Conservation (phyloP, 2,113 vertebrate genomes). For the Seriola aureovittata region DNA sequence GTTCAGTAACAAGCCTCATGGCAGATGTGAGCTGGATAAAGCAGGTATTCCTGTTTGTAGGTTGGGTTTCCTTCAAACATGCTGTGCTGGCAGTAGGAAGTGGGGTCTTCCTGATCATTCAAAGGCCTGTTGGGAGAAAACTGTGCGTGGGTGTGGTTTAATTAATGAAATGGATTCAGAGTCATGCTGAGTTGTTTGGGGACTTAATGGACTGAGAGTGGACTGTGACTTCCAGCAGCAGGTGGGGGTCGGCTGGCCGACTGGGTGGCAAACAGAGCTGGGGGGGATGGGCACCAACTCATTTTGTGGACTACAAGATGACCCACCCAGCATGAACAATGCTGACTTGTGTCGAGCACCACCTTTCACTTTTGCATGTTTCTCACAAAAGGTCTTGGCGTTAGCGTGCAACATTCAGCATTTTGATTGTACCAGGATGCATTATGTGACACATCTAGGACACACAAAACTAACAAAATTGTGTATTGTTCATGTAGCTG, state of each 20-base stretch:
- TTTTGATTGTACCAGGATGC: background rate
- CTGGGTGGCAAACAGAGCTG: slow-evolving; percentile 36
- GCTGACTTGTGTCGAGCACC: slow-evolving; percentile 21
- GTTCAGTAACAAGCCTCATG: background rate
- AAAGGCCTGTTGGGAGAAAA: background rate
- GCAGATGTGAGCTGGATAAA: background rate
- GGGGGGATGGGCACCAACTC: slow-evolving; percentile 15
- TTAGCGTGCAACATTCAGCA: background rate
- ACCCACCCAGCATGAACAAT: slow-evolving; percentile 41
- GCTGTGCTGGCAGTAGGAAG: slow-evolving; percentile 9
- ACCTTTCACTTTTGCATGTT: background rate
- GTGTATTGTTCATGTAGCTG: too few species aligned
- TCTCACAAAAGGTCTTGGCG: background rate
- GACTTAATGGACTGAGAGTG: slow-evolving; percentile 45
- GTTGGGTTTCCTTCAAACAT: slow-evolving; percentile 20
- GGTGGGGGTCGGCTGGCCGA: slow-evolving; percentile 35
- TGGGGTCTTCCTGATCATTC: slow-evolving; percentile 39
- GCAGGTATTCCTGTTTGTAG: background rate
- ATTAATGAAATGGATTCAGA: slow-evolving; percentile 51
- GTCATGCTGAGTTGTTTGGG: slow-evolving; percentile 34
- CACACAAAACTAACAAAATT: background rate
- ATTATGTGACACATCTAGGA: background rate
- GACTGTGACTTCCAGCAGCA: slow-evolving; percentile 47
- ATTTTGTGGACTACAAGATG: slow-evolving; percentile 33
- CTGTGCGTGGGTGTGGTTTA: slow-evolving; percentile 18